Base-by-base conservation (phyloP, 2,888 invertebrate genomes). In the Endotricha flammealis region DNA sequence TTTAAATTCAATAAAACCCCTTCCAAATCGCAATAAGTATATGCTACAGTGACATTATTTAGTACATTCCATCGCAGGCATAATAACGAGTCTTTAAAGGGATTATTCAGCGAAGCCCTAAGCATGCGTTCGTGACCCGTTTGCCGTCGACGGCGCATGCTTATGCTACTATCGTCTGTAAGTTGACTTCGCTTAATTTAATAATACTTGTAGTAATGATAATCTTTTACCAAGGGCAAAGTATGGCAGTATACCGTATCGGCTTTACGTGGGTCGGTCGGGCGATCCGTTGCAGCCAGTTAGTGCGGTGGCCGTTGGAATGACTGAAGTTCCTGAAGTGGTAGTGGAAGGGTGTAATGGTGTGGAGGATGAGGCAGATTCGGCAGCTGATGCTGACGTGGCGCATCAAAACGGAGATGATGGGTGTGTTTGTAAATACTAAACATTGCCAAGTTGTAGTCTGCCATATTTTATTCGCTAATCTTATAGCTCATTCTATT, bases 121-220 rank as follows among this genome's bases (percentile, higher is more conserved):
- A 64, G 47, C 36, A 57, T 78, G 76, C 82, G 83, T 83, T 85
- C 86, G 79, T 85, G 86, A 85, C 85, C 83, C 65, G 80, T 57
- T 77, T 77, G 77, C 64, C 53, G 59, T 64, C 68, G 58, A 71
- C 67, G 61, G 74, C 80, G 81, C 81, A 78, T 82, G 80, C 80
- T 77, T 78, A 71, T 70, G 63, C 53, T 64, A 66, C 55, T 69
- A 59, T 66, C 64, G 74, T 75, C 73, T 70, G 67, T 68, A 71
- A 73, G 73, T 75, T 74, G 72, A 75, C 75, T 74, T 77, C 69
- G 72, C 70, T 82, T 85, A 85, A 86, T 85, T 83, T 86, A 86
- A 85, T 86, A 85, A 85, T 71, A 68, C 68, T 69, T 71, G 75
- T 78, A 74, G 74, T 78, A 75, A 74, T 65, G 67, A 74, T 81